phyloP scores from a whole-genome alignment of 2,888 invertebrate genomes.

The Seira sanloemensis region DNA sequence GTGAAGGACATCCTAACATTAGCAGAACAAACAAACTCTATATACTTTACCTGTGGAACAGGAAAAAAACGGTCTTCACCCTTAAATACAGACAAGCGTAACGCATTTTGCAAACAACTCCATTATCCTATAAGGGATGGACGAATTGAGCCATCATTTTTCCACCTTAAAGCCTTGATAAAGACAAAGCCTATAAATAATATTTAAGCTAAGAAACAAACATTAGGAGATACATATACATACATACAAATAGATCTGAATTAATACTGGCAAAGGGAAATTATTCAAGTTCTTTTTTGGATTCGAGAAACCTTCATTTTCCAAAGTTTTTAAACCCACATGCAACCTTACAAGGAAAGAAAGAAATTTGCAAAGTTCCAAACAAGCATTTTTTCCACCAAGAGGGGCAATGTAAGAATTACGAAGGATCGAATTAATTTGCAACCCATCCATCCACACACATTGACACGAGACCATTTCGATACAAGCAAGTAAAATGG shows the following conservation, averaged over 20 bases:
- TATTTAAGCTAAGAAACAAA: too few species aligned
- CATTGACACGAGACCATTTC: slow-evolving; percentile 11
- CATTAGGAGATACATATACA: background rate
- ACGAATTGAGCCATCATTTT: background rate
- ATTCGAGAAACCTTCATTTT: too few species aligned
- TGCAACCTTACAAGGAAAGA: background rate
- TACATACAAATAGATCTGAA: background rate
- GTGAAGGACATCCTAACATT: too few species aligned
- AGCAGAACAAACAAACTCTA: too few species aligned
- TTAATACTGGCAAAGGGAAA: background rate
- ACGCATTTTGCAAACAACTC: too few species aligned
- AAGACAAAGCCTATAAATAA: too few species aligned
- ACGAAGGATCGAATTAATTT: slow-evolving; percentile 13
- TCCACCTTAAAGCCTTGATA: slow-evolving; percentile 5
- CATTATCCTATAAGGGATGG: too few species aligned
- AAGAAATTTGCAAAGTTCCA: background rate
- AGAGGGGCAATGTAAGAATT: slow-evolving; percentile 6
- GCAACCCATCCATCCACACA: slow-evolving; percentile 19
- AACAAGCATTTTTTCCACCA: background rate
- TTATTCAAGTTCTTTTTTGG: background rate
- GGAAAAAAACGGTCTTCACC: too few species aligned
- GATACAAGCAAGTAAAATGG: slow-evolving; percentile 3
- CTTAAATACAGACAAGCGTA: too few species aligned
- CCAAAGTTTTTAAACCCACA: background rate
- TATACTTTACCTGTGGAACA: too few species aligned